Evolutionary conservation across 1,140 invertebrate species (phyloP).

Genomic region (Pseudomyrmex flavicornis): DNA sequence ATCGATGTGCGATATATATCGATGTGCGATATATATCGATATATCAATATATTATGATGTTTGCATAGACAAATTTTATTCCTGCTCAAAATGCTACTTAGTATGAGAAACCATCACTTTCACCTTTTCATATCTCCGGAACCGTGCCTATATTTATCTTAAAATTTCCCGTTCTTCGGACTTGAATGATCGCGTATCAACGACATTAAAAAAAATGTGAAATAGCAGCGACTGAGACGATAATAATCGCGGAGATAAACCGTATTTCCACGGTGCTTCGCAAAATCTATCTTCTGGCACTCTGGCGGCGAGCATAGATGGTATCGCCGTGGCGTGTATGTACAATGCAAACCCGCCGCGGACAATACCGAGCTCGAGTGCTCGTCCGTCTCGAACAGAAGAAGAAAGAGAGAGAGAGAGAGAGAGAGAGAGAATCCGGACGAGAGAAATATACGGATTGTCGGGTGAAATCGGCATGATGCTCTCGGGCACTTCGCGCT

Average conservation of each 20-base stretch:
- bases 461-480: slow-evolving; percentile 54
- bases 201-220: not conserved
- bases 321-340: slow-evolving; percentile 68
- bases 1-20: too few relatives aligned
- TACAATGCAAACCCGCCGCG: slow-evolving; percentile 72
- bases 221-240: not conserved
- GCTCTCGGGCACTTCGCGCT: slow-evolving; percentile 11
- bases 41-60: too few relatives aligned
- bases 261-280: slow-evolving; percentile 54
- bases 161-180: not conserved
- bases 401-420: not conserved
- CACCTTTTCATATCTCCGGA: too few relatives aligned
- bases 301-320: slow-evolving; percentile 51
- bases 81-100: too few relatives aligned
- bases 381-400: slow-evolving; percentile 52
- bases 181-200: not conserved
- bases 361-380: slow-evolving; percentile 64
- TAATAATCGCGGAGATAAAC: not conserved
- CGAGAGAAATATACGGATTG: slow-evolving; percentile 13
- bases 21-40: too few relatives aligned
- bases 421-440: not conserved
- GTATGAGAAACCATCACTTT: too few relatives aligned
- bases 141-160: too few relatives aligned
- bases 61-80: too few relatives aligned
- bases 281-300: slow-evolving; percentile 52